Evolutionary conservation across 1,140 invertebrate species (phyloP), one percentile per base, ranked within the genome.

Genomic region (Zaprionus taronus): DNA sequence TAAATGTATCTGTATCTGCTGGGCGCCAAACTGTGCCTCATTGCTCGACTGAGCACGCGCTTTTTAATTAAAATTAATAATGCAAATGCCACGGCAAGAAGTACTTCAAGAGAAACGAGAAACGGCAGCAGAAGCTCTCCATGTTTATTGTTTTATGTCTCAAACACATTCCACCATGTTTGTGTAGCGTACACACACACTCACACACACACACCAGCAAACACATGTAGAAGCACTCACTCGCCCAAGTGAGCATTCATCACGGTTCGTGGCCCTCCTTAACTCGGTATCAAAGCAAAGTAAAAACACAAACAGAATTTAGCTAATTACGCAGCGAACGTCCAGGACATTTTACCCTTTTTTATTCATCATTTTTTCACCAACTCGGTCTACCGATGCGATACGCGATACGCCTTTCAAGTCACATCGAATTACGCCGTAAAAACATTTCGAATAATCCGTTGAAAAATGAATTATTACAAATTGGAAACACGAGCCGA

Each of bases 61-160:
- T 68, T 77, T 77, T 77, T 68, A 77, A 77, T 77, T 77, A 73
- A 77, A 77, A 77, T 77, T 77, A 77, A 67, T 73, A 62, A 72
- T 68, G 58, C 63, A 77, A 66, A 51, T 62, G 58, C 44, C 17
- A 11, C 7, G 7, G 17, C 38, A 22, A 36, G 14, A 36, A 49
- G 41, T 22, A 20, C 47, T 51, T 17, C 41, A 57, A 11, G 31
- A 34, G 26, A 1, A 34, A n/a, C 57, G 31, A 34, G 31, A 34
- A 38, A 15, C 31, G 9, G 15, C 31, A n/a, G 31, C 20, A 71
- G 22, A 36, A 57, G 36, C 61, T 65, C 7, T 31, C 6, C 22
- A 51, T 66, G 55, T 51, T 58, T n/a, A 67, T 58, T 72, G 49
- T 66, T 47, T 26, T 36, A 12, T 51, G 28, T 51, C 62, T 34